Base-by-base conservation (phyloP, 2,113 vertebrate species). In the Argyrosomus japonicus region DNA sequence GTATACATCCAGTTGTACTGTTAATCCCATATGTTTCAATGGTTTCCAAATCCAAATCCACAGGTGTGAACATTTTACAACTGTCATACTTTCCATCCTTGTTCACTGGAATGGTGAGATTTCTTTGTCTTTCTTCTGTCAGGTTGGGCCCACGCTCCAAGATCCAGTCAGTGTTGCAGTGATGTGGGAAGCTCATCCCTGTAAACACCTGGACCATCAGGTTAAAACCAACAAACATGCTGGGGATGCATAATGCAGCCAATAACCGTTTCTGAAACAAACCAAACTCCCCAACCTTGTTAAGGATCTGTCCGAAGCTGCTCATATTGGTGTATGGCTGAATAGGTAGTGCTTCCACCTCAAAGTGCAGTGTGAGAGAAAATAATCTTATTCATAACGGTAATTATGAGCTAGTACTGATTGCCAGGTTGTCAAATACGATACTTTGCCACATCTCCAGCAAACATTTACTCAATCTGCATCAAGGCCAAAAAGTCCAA, bases 161-260 rank as follows among this genome's bases (percentile, higher is more conserved):
- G 71, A 97, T 96, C 97, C 97, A 98, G 92, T 90, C 75, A 27
- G 96, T 97, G 58, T 97, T 86, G 3, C 97, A 98, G 91, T 95
- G 74, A 65, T 97, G 95, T 0, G 94, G 77, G 45, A 96, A 94
- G 0, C 61, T 15, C 0, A 88, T 15, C 2, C 92, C 94, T 75
- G 94, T 95, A 54, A 97, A 98, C 6, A 97, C 90, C 36, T 98
- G 97, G 3, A 87, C 56, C 2, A 98, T 97, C 67, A 96, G 81
- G 58, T 95, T 95, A 8, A 96, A 97, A 4, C 94, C 74, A 0
- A 74, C 27, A 88, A 93, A 86, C 89, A 94, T 27, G 78, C 13
- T 50, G 88, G 95, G 93, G 25, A 96, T 6, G 43, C 93, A 83
- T 10, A 96, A 74, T 2, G 94, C 63, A 32, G 95, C 48, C 40